Percentiles rank a stretch among this genome's conserved stretches.
Evolutionary conservation across 2,888 invertebrate genomes (phyloP).

Genomic region (Coleophora flavipennella): DNA sequence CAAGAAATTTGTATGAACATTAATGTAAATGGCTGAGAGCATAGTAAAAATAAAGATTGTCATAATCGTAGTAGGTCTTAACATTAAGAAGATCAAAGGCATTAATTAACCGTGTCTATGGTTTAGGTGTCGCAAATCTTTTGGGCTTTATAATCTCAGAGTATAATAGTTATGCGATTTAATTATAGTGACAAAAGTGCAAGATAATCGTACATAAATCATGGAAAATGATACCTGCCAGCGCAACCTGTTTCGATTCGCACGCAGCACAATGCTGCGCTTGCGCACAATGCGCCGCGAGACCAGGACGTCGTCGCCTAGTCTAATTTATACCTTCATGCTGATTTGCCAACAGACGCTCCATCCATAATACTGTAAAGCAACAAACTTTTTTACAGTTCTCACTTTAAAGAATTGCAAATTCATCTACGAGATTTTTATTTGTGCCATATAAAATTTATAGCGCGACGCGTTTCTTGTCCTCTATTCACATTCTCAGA

Average conservation of each 20-base stretch:
- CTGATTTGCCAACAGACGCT: conserved; percentile 32
- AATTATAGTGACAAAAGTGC: conserved; percentile 59
- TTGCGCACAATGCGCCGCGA: conserved; percentile 20
- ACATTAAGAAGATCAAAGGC: no score
- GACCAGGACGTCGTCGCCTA: conserved; percentile 38
- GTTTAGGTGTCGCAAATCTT: conserved; percentile 45
- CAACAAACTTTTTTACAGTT: conserved; percentile 45
- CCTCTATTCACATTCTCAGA: conserved; percentile 40
- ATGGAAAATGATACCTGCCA: conserved; percentile 64
- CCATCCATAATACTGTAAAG: conserved; percentile 21
- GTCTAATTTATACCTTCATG: conserved; percentile 69
- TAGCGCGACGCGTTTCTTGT: conserved; percentile 51
- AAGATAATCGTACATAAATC: conserved; percentile 68
- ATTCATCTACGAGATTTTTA: conserved; percentile 49
- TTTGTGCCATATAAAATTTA: conserved; percentile 50
- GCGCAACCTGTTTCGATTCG: conserved; percentile 70
- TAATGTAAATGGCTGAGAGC: no score
- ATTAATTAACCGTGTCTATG: no score
- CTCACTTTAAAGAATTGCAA: conserved; percentile 45
- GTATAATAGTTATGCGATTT: conserved; percentile 60
- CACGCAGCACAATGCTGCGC: conserved; percentile 40
- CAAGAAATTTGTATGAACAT: no score
- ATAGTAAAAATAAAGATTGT: no score
- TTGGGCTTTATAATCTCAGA: conserved; percentile 19
- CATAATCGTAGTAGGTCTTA: no score